Base-by-base conservation (phyloP, 2,797 vertebrate genomes). In the Onychomys arenicola region DNA sequence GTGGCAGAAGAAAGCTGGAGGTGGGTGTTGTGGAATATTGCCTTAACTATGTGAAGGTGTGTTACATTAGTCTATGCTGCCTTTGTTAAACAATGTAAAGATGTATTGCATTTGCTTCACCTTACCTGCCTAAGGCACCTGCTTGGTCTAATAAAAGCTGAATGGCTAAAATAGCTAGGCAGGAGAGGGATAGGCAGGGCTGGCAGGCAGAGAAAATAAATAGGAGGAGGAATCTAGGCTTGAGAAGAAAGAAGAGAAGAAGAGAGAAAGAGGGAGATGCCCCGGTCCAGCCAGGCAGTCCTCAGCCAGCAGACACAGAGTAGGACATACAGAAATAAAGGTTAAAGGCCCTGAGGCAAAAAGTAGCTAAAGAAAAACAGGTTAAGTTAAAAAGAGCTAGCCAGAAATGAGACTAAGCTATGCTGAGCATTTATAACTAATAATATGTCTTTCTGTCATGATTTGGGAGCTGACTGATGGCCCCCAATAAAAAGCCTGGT, bases 1-100 rank as follows among this genome's bases (percentile, higher is more conserved):
- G 7, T 97, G 92, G 91, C 83, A 61, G 21, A 32, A 10, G 12
- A 93, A 92, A 90, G 25, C 6, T 65, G 75, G 59, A 97, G 37
- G 40, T 97, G 67, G 13, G 16, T n/a, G 3, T 9, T n/a, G 5
- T 69, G 16, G n/a, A 40, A 40, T 25, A 73, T 25, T 40, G 40
- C 40, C 25, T 23, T 25, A 73, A 40, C 10, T 11, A 73, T 37
- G 71, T 21, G 40, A 73, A 73, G 37, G 12, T 73, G 37, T 37
- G 10, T 40, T 73, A 25, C 37, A 73, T 73, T 73, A 25, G 5
- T 9, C 40, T 73, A 40, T 73, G 21, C 21, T 40, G 9, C 9
- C 52, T 55, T 55, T 55, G 52, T 55, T 55, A 55, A 73, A 40
- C n/a, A 21, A 40, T 40, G 37, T 73, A 37, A 37, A 73, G 21